Evolutionary conservation across 2,797 vertebrate genomes (phyloP).

Genomic region (Phylloscopus collybita): DNA sequence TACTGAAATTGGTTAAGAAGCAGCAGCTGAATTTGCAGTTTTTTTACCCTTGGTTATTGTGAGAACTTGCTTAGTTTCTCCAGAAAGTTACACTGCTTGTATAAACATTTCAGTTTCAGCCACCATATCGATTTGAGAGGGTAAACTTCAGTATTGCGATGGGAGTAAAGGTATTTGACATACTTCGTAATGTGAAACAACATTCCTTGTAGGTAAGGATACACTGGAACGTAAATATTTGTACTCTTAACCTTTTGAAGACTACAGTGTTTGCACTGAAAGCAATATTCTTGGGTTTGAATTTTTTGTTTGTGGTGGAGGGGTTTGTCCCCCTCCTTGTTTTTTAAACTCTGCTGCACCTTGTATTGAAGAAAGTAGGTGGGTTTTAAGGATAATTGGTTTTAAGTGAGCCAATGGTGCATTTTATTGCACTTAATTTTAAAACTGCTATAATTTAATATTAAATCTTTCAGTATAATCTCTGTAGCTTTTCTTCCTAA

Average conservation of each 20-base stretch:
- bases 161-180: conserved; percentile 53
- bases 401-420: not conserved
- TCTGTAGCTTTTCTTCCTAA: not conserved
- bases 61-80: conserved; percentile 26
- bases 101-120: conserved; percentile 49
- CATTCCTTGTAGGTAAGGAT: conserved; percentile 52
- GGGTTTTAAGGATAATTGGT: not conserved
- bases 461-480: not conserved
- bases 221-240: conserved; percentile 66
- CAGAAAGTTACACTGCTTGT: conserved; percentile 31
- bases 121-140: not conserved
- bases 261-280: conserved; percentile 59
- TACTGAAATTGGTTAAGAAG: not conserved
- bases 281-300: conserved; percentile 20
- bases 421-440: conserved; percentile 10
- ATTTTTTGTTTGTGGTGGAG: not conserved
- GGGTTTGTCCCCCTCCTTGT: not conserved
- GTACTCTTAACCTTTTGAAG: conserved; percentile 48
- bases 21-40: not conserved
- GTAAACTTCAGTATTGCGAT: not conserved
- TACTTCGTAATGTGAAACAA: conserved; percentile 48
- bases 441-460: not conserved
- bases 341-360: conserved; percentile 36
- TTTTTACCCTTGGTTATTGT: conserved; percentile 28
- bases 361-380: not conserved